Base-by-base conservation (phyloP, 2,797 vertebrate genomes). In the Ambastaia sidthimunki region DNA sequence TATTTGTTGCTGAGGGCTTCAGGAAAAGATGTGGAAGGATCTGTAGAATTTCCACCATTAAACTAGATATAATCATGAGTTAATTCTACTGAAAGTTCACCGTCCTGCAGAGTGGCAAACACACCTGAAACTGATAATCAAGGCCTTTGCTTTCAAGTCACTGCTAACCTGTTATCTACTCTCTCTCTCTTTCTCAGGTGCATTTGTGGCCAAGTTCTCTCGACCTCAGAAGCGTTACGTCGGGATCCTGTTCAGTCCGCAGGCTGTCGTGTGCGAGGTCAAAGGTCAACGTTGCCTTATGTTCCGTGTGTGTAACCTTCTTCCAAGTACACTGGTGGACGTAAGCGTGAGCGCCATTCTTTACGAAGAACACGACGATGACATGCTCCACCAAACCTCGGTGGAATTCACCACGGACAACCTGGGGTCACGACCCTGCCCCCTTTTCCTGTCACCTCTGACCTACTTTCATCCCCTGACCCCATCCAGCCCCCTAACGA, bases 131-230 rank as follows among this genome's bases (percentile, higher is more conserved):
- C 7, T 31, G 7, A 18, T 9, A 7, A 34, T 34, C 16, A 63
- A n/a, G 7, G 7, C 18, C 60, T 63, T 60, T 15, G 57, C 54
- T 55, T 59, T 55, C 54, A 31, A 31, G 2, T 37, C 10, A 57
- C 19, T 60, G 23, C 12, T 23, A 59, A 15, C 57, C 18, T n/a
- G 5, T 54, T 1, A 50, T 50, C 19, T 18, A 52, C 10, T 71
- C 7, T 19, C 13, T 19, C n/a, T 44, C 2, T 65, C 44, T 54
- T 13, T 18, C 34, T 79, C 90, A 99, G 98, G 98, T 93, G 98
- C 97, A 71, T 98, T 99, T 0, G 97, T 99, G 90, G 98, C 98
- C 67, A 99, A 99, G 93, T 98, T 99, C 0, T 96, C 97, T 0
- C 94, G 96, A 21, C 96, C 98, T 10, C 97, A 98, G 91, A 98